Base-by-base conservation (phyloP, 2,888 invertebrate species). In the Lamellibrachia satsuma region DNA sequence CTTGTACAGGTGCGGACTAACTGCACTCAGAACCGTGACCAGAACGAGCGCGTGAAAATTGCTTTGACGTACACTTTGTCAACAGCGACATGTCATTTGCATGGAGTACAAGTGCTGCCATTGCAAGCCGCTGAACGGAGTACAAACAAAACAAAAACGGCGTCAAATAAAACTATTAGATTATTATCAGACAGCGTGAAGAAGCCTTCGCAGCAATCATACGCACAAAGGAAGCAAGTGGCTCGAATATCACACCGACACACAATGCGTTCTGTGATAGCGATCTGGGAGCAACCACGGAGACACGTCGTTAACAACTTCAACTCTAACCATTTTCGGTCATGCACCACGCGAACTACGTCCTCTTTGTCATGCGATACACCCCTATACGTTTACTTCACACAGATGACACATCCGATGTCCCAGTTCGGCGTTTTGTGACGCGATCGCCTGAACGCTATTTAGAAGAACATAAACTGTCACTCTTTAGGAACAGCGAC, bases 301-400 rank as follows among this genome's bases (percentile, higher is more conserved):
- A 75, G 75, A 75, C 75, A 75, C 75, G 75, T 75, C 75, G 75
- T 75, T 75, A 75, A 75, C 75, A 75, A 75, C 75, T 75, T n/a
- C 22, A 75, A 75, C 15, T 75, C 22, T 75, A 75, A 75, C 15
- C 75, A 75, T n/a, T 75, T 75, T 75, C 75, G 22, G 75, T 75
- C 75, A 75, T 75, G 75, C 75, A 75, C 75, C 75, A 22, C 75
- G 75, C 75, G 75, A 75, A 75, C 75, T 22, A 75, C 22, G 75
- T 75, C 75, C 75, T 75, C 75, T 75, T 75, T 75, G 75, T 75
- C 75, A 75, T 75, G n/a, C 75, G 2, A 75, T n/a, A 75, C 75
- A 15, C 75, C 75, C 75, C 75, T 75, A 75, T 75, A 75, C 22
- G 22, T 75, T 75, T n/a, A 22, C 75, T 22, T 22, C 22, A 22